Percentiles rank a stretch among this genome's conserved stretches.
phyloP scores from a whole-genome alignment of 2,113 vertebrate species.

The Gymnocephalus cernua region DNA sequence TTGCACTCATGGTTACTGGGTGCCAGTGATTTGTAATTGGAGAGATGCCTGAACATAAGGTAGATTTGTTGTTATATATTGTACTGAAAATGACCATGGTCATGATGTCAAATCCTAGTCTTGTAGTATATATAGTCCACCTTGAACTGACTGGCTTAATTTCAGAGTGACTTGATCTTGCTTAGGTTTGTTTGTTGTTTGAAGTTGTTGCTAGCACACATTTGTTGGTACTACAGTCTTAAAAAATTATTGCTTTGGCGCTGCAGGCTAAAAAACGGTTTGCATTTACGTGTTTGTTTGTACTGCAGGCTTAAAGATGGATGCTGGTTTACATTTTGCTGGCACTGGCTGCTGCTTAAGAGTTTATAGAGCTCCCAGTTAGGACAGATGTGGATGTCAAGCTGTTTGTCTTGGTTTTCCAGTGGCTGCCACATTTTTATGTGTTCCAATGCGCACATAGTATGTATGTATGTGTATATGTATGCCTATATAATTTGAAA shows the following conservation, averaged over 20 bases:
- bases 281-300: conserved; percentile 67
- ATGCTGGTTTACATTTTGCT: conserved; percentile 60
- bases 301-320: conserved; percentile 57
- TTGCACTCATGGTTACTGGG: conserved; percentile 21
- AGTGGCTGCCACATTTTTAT: conserved; percentile 30
- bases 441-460: not conserved
- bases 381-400: conserved; percentile 52
- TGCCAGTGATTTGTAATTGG: conserved; percentile 44
- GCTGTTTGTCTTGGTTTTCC: conserved; percentile 18
- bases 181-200: conserved; percentile 36
- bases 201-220: conserved; percentile 46
- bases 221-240: conserved; percentile 54
- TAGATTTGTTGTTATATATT: conserved; percentile 26
- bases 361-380: conserved; percentile 51
- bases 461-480: not conserved
- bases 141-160: conserved; percentile 53
- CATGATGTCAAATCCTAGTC: conserved; percentile 47
- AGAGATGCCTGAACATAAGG: conserved; percentile 19
- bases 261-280: conserved; percentile 45
- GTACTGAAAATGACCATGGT: conserved; percentile 32
- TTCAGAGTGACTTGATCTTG: conserved; percentile 44
- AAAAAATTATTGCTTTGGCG: conserved; percentile 47
- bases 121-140: conserved; percentile 29
- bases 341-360: conserved; percentile 47
- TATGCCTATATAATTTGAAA: not conserved